Evolutionary conservation across 2,797 vertebrate genomes (phyloP).

Genomic region (Liasis olivaceus): DNA sequence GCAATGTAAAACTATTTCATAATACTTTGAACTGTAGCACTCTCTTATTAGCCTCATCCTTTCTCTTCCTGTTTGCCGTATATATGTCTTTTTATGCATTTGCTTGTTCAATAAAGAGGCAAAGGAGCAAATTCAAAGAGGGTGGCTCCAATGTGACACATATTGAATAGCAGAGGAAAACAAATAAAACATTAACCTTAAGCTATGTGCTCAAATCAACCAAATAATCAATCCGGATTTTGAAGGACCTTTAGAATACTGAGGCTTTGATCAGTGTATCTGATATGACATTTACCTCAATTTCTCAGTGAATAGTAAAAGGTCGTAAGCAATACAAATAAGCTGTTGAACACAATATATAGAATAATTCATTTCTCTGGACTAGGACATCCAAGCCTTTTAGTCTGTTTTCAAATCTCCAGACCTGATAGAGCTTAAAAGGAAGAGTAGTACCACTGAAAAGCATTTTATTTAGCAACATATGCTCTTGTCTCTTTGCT

Average conservation of each 20-base stretch:
- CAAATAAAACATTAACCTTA: slow-evolving; percentile 32
- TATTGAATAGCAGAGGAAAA: slow-evolving; percentile 35
- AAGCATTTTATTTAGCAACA: background rate
- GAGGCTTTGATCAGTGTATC: slow-evolving; percentile 31
- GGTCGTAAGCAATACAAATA: slow-evolving; percentile 36
- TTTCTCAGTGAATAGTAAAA: slow-evolving; percentile 46
- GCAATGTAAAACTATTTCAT: no score
- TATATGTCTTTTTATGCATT: no score
- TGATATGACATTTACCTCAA: slow-evolving; percentile 33
- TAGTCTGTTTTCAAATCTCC: background rate
- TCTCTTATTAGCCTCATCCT: no score
- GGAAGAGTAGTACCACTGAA: background rate
- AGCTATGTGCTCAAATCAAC: slow-evolving; percentile 38
- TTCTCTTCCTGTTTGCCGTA: no score
- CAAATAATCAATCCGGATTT: slow-evolving; percentile 33
- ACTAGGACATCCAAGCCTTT: slow-evolving; percentile 22
- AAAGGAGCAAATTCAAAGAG: slow-evolving; percentile 20
- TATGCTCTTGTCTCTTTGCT: background rate
- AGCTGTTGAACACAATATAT: slow-evolving; percentile 13
- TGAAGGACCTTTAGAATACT: slow-evolving; percentile 40
- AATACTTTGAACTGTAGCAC: no score
- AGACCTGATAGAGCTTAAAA: background rate
- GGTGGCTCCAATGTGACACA: slow-evolving; percentile 9
- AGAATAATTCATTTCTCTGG: background rate
- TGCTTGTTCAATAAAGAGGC: background rate